Conservation (phyloP, 2,113 vertebrate genomes). For the Tragelaphus scriptus region DNA sequence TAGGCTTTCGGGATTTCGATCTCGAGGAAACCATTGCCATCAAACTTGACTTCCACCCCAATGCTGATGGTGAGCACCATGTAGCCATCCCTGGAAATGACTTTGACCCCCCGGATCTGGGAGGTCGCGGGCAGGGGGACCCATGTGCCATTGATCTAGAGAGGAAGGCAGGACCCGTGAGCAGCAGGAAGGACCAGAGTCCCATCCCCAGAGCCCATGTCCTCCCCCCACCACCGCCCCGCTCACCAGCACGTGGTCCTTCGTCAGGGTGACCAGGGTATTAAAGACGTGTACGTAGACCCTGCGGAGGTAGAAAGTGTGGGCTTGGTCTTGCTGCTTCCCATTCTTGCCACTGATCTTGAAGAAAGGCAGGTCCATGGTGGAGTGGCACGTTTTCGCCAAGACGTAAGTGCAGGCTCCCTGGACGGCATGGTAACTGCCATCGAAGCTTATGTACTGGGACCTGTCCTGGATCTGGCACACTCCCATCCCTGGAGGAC, state of each 20-base stretch:
- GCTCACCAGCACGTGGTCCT: slow-evolving; percentile 82
- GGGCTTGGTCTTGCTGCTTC: slow-evolving; percentile 75
- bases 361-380: slow-evolving; percentile 74
- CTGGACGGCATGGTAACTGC: slow-evolving; percentile 81
- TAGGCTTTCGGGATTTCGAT: slow-evolving; percentile 85
- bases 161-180: background rate
- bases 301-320: slow-evolving; percentile 77
- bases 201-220: background rate
- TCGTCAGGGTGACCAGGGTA: slow-evolving; percentile 79
- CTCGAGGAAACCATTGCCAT: slow-evolving; percentile 83
- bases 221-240: background rate
- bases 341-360: slow-evolving; percentile 85
- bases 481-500: slow-evolving; percentile 79
- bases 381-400: slow-evolving; percentile 81
- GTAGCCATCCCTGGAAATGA: slow-evolving; percentile 78
- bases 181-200: background rate
- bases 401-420: slow-evolving; percentile 85
- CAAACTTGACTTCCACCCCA: slow-evolving; percentile 86
- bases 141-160: slow-evolving; percentile 78
- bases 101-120: slow-evolving; percentile 59
- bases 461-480: slow-evolving; percentile 83
- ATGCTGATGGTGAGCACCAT: slow-evolving; percentile 77
- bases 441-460: slow-evolving; percentile 87
- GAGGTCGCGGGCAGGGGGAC: slow-evolving; percentile 76
- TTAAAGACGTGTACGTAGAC: slow-evolving; percentile 76